Base-by-base conservation (phyloP, 2,888 invertebrate species). In the Phasia obesa region DNA sequence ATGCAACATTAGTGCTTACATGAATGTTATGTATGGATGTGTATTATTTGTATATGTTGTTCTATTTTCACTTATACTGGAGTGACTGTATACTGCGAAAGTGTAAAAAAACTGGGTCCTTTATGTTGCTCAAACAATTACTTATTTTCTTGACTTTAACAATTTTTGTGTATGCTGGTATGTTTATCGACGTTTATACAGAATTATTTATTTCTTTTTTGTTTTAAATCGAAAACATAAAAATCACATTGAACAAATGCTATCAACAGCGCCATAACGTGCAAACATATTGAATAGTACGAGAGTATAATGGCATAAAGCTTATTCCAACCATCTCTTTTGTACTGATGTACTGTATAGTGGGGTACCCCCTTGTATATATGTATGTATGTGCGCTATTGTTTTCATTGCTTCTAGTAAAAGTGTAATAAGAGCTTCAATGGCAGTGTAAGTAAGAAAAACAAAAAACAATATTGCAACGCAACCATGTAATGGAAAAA, bases 401-500 rank as follows among this genome's bases (percentile, higher is more conserved):
- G 31, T 35, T 35, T 35, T 35, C 11, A 11, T 35, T 35, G 9
- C 9, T 35, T 35, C 35, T 9, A 9, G 11, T 35, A 7, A 47
- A 47, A 47, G 3, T 51, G 35, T 49, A 44, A 44, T 9, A 59
- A 4, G 4, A 71, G 70, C 57, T 55, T 35, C 44, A 64, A 64
- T 31, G 11, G 27, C n/a, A 67, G 42, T 51, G 49, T 5, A 31
- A 51, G 25, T 57, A 59, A 31, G 25, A 49, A 19, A 27, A 11
- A 38, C 44, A 4, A 2, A 47, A 47, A 9, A 44, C 53, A 60
- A 23, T 53, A 64, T 44, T 64, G 49, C 38, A 78, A 74, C 71
- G 53, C 73, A 55, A 73, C 7, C 77, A 57, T 78, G 69, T 79
- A 82, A 82, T 79, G 69, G 77, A 53, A 80, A 81, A 75, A 84